Percentiles rank a stretch among this genome's conserved stretches.
These are phyloP conservation scores for Tokudaia muenninki DNA, from an alignment of 2,797 vertebrate species.

Conservation along the genomic window DNA sequence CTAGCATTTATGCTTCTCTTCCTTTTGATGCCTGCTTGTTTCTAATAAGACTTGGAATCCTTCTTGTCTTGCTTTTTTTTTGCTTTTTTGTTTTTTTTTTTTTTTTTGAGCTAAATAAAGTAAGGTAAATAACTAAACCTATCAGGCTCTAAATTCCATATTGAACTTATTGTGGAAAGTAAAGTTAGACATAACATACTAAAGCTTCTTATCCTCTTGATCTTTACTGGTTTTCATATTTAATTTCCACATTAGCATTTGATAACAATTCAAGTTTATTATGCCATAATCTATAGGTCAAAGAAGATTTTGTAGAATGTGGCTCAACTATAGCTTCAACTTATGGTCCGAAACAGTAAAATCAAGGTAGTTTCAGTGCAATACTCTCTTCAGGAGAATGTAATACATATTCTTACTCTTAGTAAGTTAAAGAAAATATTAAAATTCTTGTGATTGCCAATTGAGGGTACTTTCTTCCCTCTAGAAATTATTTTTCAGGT, in stretches of 20 bases:
- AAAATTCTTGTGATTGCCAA: not conserved
- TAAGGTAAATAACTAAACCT: not conserved
- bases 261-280: not conserved
- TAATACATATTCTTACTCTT: not conserved
- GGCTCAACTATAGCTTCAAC: not conserved
- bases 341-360: not conserved
- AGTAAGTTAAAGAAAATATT: not conserved
- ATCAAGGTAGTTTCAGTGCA: not conserved
- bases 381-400: not conserved
- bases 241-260: not conserved
- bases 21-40: not conserved
- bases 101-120: not conserved
- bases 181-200: not conserved
- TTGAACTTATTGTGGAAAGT: not conserved
- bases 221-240: not conserved
- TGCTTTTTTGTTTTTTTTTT: not conserved
- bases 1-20: not conserved
- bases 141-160: not conserved
- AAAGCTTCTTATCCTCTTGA: not conserved
- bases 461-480: not conserved
- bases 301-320: not conserved
- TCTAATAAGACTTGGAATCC: not conserved
- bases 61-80: not conserved
- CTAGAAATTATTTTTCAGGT: not conserved
- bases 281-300: not conserved